Conservation (phyloP, 2,888 invertebrate genomes). For the Agrotis puta region DNA sequence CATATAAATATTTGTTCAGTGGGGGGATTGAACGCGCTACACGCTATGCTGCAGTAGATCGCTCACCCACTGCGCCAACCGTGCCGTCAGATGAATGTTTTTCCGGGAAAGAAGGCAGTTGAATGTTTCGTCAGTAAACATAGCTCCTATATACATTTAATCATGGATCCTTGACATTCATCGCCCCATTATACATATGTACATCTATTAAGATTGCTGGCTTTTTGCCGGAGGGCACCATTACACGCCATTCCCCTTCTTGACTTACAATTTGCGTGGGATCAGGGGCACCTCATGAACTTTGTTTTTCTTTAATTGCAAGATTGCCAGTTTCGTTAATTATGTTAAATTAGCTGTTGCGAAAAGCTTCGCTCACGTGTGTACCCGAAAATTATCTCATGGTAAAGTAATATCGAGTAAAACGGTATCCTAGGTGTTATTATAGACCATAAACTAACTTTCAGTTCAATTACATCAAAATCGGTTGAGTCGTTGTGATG, state of each 20-base stretch:
- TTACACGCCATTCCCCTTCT: constrained; percentile 36
- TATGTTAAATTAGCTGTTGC: constrained; percentile 16
- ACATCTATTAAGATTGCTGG: constrained; percentile 43
- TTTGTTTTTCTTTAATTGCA: constrained; percentile 56
- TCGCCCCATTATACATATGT: constrained; percentile 30
- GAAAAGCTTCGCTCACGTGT: no score
- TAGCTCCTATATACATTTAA: constrained; percentile 16
- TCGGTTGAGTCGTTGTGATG: no score
- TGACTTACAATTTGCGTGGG: constrained; percentile 56
- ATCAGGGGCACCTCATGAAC: constrained; percentile 46
- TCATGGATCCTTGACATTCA: constrained; percentile 34
- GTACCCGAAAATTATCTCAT: no score
- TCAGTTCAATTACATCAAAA: no score
- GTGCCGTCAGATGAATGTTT: no score
- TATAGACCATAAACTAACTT: no score
- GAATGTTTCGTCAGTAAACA: constrained; percentile 14
- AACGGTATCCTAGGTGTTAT: no score
- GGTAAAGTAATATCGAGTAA: no score
- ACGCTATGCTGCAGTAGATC: no score
- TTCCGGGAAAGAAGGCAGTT: neutral
- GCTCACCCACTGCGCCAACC: no score
- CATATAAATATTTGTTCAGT: no score
- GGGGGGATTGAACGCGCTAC: no score
- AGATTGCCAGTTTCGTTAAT: constrained; percentile 38
- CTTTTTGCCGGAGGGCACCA: constrained; percentile 34